These are phyloP conservation scores for Hydrochoerus hydrochaeris DNA, from an alignment of 2,113 vertebrate genomes.

Conservation along the genomic window DNA sequence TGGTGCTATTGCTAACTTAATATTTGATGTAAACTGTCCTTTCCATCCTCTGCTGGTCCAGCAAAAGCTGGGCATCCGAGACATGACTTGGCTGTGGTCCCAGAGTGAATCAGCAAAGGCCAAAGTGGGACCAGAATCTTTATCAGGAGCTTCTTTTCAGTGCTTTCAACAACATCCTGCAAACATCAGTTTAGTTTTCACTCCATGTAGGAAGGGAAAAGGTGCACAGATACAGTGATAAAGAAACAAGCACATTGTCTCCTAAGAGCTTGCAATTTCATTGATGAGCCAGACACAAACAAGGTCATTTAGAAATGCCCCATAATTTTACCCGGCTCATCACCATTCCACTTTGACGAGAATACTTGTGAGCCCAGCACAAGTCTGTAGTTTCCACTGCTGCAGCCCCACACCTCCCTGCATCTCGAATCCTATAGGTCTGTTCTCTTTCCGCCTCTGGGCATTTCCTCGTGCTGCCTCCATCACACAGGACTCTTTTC, in stretches of 20 bases:
- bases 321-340: neutral
- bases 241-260: neutral
- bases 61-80: neutral
- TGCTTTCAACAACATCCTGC: neutral
- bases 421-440: neutral
- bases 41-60: neutral
- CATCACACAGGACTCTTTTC: neutral
- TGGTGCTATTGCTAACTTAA: neutral
- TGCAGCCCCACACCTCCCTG: neutral
- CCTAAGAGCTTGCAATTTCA: neutral
- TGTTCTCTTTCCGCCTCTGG: neutral
- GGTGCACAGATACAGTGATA: neutral
- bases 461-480: neutral
- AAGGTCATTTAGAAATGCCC: neutral
- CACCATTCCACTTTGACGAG: neutral
- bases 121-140: neutral
- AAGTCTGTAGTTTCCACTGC: neutral
- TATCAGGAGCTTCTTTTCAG: neutral
- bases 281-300: neutral
- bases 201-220: neutral
- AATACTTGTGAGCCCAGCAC: neutral
- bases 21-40: neutral
- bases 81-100: neutral
- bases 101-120: neutral
- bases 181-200: neutral